Conservation (phyloP, 2,888 invertebrate genomes). For the Ceramica pisi region DNA sequence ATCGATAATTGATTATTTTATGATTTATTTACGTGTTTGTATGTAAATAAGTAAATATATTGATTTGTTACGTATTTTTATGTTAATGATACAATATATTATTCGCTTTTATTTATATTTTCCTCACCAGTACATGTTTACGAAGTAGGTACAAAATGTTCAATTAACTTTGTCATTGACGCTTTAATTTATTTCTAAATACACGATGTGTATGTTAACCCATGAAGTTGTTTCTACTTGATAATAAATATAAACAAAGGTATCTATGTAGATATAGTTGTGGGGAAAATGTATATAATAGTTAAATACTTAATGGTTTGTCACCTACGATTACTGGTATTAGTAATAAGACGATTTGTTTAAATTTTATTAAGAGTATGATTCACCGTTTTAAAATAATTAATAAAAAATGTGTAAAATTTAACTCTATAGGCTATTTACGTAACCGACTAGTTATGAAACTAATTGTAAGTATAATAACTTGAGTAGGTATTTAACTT, state of each 20-base stretch:
- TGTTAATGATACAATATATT: neutral
- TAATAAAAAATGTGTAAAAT: neutral
- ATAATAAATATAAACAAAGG: neutral
- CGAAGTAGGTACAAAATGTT: neutral
- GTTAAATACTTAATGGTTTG: neutral
- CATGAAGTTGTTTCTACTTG: neutral
- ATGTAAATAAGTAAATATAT: neutral
- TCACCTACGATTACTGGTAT: neutral
- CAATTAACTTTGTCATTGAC: neutral
- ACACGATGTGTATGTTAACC: too few relatives aligned
- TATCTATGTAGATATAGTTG: neutral
- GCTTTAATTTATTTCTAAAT: neutral
- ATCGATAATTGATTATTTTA: constrained; percentile 7
- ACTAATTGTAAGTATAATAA: neutral
- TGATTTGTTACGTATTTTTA: neutral
- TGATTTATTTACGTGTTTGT: neutral
- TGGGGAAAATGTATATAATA: neutral
- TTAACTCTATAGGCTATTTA: neutral
- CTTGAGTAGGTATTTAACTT: neutral
- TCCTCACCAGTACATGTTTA: too few relatives aligned
- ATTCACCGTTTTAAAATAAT: neutral
- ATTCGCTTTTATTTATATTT: neutral
- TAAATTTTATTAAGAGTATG: neutral
- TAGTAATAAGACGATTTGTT: neutral
- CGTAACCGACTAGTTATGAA: neutral